A percentile compares a stretch with the other conserved stretches of the same genome.
Evolutionary conservation across 2,113 vertebrate genomes (phyloP).

Genomic region (Marmota monax): DNA sequence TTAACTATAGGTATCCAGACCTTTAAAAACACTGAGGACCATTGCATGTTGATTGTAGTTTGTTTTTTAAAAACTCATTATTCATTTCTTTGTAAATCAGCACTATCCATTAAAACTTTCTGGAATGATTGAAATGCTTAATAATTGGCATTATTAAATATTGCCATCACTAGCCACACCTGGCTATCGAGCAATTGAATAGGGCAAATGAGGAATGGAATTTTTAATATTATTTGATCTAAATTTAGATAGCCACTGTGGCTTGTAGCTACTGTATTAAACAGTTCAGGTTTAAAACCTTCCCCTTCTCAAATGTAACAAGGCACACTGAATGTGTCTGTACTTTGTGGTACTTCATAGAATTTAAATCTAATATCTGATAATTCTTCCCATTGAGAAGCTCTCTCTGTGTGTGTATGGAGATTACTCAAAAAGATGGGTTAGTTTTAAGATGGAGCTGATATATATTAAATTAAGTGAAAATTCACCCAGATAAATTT

Average conservation of each 20-base stretch:
- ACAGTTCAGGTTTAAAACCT: not conserved
- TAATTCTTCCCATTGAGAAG: not conserved
- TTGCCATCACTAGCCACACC: not conserved
- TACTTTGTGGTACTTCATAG: conserved; percentile 21
- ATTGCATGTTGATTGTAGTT: not conserved
- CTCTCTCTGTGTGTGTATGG: not conserved
- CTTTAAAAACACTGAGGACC: not conserved
- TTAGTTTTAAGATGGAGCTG: conserved; percentile 2
- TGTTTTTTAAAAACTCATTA: not conserved
- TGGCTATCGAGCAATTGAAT: not conserved
- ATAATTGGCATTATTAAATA: not conserved
- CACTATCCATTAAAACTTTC: conserved; percentile 27
- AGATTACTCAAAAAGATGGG: conserved; percentile 8
- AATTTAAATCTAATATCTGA: conserved; percentile 11
- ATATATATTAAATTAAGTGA: conserved; percentile 25
- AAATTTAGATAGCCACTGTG: not conserved
- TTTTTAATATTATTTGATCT: conserved; percentile 40
- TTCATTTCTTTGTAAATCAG: conserved; percentile 31
- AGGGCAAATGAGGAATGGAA: not conserved
- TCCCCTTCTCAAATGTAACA: conserved; percentile 25
- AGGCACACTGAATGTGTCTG: not conserved
- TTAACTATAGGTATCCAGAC: not conserved
- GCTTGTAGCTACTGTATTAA: not conserved
- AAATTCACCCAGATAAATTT: conserved; percentile 9
- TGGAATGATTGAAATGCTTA: conserved; percentile 2